These are phyloP conservation scores for Heliconius nattereri DNA, from an alignment of 1,140 invertebrate species.

Conservation along the genomic window DNA sequence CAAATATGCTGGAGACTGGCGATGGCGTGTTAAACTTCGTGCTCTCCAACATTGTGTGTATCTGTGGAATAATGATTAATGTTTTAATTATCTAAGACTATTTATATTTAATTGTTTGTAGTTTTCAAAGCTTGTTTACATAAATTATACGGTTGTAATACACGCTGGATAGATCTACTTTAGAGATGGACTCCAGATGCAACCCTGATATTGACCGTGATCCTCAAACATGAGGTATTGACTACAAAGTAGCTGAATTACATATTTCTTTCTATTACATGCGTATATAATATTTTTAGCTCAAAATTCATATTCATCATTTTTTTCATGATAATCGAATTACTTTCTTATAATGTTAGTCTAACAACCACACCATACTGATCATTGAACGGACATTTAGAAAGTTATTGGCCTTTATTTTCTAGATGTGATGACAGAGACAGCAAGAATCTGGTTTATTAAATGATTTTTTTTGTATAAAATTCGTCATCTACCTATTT, in stretches of 20 bases:
- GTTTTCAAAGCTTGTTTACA: too few relatives aligned
- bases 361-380: not conserved
- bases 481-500: too few relatives aligned
- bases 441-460: not conserved
- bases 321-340: not conserved
- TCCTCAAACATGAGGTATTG: too few relatives aligned
- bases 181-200: too few relatives aligned
- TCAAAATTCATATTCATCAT: too few relatives aligned
- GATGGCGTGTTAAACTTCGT: slow-evolving; percentile 63
- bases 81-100: not conserved
- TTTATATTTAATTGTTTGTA: not conserved
- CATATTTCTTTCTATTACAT: too few relatives aligned
- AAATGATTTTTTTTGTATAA: not conserved
- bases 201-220: too few relatives aligned
- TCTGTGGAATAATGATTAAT: not conserved
- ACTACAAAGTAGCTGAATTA: too few relatives aligned
- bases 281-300: too few relatives aligned
- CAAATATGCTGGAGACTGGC: slow-evolving; percentile 71
- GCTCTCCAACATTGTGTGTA: slow-evolving; percentile 58
- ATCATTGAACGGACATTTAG: not conserved
- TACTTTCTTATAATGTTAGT: not conserved
- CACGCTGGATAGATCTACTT: too few relatives aligned
- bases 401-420: slow-evolving; percentile 7
- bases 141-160: too few relatives aligned
- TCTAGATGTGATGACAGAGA: not conserved